Evolutionary conservation across 1,140 invertebrate species (phyloP).

Genomic region (Capitella teleta): DNA sequence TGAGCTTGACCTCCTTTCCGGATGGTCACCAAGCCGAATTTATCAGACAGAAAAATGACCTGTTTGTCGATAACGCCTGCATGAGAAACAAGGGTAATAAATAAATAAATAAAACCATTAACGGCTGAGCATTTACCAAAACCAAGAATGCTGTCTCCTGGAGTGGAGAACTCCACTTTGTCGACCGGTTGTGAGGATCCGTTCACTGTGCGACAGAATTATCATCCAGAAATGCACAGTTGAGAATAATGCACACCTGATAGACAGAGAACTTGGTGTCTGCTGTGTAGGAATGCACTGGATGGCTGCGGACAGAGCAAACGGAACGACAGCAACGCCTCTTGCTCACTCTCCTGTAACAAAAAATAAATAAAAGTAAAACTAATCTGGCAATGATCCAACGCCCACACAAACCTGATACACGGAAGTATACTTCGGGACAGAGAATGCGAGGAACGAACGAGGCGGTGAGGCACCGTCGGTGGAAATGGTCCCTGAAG

Average conservation of each 20-base stretch:
- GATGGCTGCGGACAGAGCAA: neutral
- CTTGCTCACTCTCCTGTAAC: too few species aligned
- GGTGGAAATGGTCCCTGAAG: slow-evolving; percentile 1
- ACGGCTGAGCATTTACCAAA: too few species aligned
- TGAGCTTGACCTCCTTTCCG: too few species aligned
- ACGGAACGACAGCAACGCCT: too few species aligned
- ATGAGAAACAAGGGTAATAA: too few species aligned
- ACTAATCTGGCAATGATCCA: too few species aligned
- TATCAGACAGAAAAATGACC: too few species aligned
- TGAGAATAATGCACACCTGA: neutral
- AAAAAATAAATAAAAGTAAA: too few species aligned
- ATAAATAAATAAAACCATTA: too few species aligned
- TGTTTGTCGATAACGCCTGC: too few species aligned
- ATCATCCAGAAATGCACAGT: neutral
- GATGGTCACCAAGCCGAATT: too few species aligned
- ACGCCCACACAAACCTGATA: neutral
- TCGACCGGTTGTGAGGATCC: neutral
- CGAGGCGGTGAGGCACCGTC: neutral
- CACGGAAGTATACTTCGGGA: slow-evolving; percentile 52
- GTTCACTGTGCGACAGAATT: neutral
- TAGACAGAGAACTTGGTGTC: neutral
- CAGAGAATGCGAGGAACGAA: slow-evolving; percentile 38
- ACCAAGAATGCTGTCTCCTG: neutral
- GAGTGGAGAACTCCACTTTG: slow-evolving; percentile 2
- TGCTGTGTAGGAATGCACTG: neutral